Conservation (phyloP, 1,140 invertebrate genomes). For the Elymnias hypermnestra region DNA sequence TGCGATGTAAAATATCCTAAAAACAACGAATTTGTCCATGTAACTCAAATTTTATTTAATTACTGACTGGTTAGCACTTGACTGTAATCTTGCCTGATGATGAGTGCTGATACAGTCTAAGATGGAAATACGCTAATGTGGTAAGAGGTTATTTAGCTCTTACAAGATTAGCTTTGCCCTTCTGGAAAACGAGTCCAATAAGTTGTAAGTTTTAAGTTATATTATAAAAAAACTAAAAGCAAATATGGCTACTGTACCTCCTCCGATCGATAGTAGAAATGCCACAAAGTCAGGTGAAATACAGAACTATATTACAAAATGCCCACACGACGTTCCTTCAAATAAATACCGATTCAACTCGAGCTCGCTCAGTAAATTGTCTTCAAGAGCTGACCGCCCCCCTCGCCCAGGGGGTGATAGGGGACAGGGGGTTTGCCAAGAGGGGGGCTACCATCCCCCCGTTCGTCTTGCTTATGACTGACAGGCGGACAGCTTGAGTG, state of each 20-base stretch:
- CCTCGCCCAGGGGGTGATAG: conserved; percentile 30
- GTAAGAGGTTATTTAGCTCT: too few relatives aligned
- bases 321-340: conserved; percentile 20
- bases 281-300: conserved; percentile 13
- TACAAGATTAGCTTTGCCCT: too few relatives aligned
- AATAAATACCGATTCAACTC: conserved; percentile 25
- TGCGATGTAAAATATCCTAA: too few relatives aligned
- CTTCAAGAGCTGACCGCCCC: conserved; percentile 70
- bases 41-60: too few relatives aligned
- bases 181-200: too few relatives aligned
- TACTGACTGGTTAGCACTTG: too few relatives aligned
- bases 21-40: too few relatives aligned
- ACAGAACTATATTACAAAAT: conserved; percentile 17
- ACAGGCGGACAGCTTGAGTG: conserved; percentile 73
- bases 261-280: conserved; percentile 6
- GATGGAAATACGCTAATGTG: too few relatives aligned
- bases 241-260: background rate
- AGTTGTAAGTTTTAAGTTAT: too few relatives aligned
- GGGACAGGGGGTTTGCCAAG: conserved; percentile 1
- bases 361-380: conserved; percentile 62
- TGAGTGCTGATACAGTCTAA: too few relatives aligned
- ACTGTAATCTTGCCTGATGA: too few relatives aligned
- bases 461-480: conserved; percentile 74
- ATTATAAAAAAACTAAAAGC: too few relatives aligned
- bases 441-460: conserved; percentile 48